Percentiles rank a stretch among this genome's conserved stretches.
phyloP scores from a whole-genome alignment of 2,113 vertebrate species.

The Ochotona princeps region DNA sequence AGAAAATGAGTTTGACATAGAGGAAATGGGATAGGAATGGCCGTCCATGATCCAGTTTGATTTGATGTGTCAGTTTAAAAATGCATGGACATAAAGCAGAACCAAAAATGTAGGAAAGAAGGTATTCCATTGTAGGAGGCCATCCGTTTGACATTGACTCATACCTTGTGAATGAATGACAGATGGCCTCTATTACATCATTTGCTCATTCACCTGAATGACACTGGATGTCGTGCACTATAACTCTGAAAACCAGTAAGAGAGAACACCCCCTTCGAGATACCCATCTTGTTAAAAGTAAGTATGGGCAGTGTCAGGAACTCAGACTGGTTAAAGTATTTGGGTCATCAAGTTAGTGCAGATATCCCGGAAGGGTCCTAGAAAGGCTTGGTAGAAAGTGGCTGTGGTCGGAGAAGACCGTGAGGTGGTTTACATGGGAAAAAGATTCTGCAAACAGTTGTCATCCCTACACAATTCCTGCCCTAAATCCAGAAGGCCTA shows the following conservation, averaged over 20 bases:
- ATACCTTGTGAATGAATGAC: background rate
- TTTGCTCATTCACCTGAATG: background rate
- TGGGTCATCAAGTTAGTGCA: background rate
- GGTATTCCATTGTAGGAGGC: background rate
- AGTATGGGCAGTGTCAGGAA: background rate
- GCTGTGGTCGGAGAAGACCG: background rate
- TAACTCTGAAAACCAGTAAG: background rate
- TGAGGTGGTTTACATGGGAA: background rate
- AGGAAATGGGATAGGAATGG: background rate
- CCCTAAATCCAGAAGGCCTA: background rate
- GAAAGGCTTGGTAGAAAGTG: background rate
- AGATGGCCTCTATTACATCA: background rate
- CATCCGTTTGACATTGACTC: background rate
- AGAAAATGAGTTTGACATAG: background rate
- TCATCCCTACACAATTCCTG: background rate
- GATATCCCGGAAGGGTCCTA: background rate
- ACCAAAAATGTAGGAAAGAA: background rate
- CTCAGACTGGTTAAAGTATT: background rate
- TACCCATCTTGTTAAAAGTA: background rate
- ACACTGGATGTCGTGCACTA: background rate
- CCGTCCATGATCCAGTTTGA: background rate
- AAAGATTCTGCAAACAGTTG: constrained; percentile 3
- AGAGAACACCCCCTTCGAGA: rapidly evolving
- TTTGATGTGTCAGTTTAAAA: background rate
- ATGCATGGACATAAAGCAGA: background rate